Evolutionary conservation across 1,140 invertebrate species (phyloP).

Genomic region (Pogonognathellus flavescens): DNA sequence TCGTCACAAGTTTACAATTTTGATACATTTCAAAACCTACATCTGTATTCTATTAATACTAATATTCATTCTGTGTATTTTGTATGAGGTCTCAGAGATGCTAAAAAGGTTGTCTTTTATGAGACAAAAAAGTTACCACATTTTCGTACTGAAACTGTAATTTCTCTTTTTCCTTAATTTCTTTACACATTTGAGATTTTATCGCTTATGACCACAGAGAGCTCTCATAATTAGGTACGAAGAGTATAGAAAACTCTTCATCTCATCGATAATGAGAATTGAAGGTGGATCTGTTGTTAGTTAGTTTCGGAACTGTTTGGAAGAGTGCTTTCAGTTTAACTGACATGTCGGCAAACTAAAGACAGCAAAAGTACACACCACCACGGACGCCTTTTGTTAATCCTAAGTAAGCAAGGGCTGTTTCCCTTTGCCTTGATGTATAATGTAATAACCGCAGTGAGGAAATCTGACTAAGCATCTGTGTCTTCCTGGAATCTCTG

Average conservation of each 20-base stretch:
- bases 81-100: too few relatives aligned
- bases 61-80: too few relatives aligned
- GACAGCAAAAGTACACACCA: conserved; percentile 20
- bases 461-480: neutral
- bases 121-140: too few relatives aligned
- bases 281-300: conserved; percentile 6
- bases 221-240: too few relatives aligned
- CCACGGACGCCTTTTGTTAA: conserved; percentile 1
- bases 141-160: too few relatives aligned
- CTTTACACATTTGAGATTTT: too few relatives aligned
- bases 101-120: too few relatives aligned
- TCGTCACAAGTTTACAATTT: too few relatives aligned
- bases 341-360: conserved; percentile 41
- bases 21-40: too few relatives aligned
- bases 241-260: neutral
- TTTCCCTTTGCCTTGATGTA: neutral
- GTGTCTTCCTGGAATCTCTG: conserved; percentile 7
- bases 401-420: neutral
- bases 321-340: neutral
- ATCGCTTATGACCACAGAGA: too few relatives aligned
- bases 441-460: neutral
- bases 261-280: conserved; percentile 36
- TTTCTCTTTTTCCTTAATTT: too few relatives aligned
- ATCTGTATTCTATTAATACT: too few relatives aligned
- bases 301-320: neutral